A percentile compares a stretch with the other conserved stretches of the same genome.
These are phyloP conservation scores for Protodeltote pygarga DNA, from an alignment of 2,888 invertebrate species.

Conservation along the genomic window DNA sequence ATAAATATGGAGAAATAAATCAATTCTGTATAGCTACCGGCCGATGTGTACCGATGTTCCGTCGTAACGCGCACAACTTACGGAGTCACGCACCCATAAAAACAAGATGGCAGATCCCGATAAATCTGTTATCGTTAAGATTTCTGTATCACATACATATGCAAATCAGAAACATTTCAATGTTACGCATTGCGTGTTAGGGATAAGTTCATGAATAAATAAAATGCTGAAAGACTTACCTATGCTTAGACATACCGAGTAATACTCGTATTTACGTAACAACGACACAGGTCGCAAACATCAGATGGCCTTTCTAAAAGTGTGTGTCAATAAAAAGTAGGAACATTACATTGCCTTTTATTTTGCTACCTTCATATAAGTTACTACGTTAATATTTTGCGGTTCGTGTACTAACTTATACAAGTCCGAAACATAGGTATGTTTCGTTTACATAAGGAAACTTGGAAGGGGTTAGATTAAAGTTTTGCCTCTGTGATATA, in stretches of 20 bases:
- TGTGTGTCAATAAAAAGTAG: conserved; percentile 36
- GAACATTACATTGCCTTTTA: conserved; percentile 29
- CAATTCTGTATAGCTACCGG: conserved; percentile 47
- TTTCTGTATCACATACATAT: conserved; percentile 67
- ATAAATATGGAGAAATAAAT: conserved; percentile 48
- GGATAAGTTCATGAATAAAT: conserved; percentile 57
- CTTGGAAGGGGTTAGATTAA: conserved; percentile 61
- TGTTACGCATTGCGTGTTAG: conserved; percentile 61
- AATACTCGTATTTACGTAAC: conserved; percentile 37
- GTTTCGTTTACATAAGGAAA: conserved; percentile 41
- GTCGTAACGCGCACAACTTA: conserved; percentile 49
- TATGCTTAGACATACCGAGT: conserved; percentile 33
- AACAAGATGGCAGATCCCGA: conserved; percentile 61
- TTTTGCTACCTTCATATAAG: conserved; percentile 22
- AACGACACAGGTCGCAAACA: conserved; percentile 20
- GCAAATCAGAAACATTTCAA: conserved; percentile 55
- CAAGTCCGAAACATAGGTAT: conserved; percentile 41
- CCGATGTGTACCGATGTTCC: conserved; percentile 45
- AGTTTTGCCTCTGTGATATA: conserved; percentile 68
- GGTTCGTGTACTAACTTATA: conserved; percentile 34
- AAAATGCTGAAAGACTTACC: conserved; percentile 48
- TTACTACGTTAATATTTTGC: conserved; percentile 32
- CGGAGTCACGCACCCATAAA: conserved; percentile 60
- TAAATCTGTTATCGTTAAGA: conserved; percentile 68
- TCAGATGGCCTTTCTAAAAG: conserved; percentile 14